Evolutionary conservation across 2,113 vertebrate species (phyloP).

Genomic region (Bubo bubo): DNA sequence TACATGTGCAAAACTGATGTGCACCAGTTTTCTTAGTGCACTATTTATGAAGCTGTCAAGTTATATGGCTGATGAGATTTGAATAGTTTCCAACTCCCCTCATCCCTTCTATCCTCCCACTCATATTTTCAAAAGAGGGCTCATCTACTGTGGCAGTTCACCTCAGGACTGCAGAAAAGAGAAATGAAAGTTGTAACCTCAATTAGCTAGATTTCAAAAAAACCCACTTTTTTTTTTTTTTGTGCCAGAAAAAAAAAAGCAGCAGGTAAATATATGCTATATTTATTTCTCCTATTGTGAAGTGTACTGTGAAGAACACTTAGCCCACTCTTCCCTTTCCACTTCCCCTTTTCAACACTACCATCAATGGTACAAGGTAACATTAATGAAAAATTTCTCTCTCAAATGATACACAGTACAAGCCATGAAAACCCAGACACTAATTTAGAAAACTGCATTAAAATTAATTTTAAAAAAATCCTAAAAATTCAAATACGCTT

Average conservation of each 20-base stretch:
- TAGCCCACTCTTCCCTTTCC: not conserved
- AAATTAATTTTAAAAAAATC: not conserved
- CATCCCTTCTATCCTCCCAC: not conserved
- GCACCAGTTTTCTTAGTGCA: not conserved
- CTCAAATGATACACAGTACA: not conserved
- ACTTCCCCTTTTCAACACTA: not conserved
- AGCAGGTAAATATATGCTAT: not conserved
- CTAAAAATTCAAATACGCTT: not conserved
- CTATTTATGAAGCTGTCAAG: not conserved
- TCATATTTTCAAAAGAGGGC: not conserved
- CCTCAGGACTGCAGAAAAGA: not conserved
- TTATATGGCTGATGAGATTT: not conserved
- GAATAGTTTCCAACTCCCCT: not conserved
- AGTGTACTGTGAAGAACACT: not conserved
- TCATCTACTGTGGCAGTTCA: not conserved
- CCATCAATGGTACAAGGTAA: not conserved
- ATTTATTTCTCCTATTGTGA: not conserved
- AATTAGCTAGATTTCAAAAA: not conserved
- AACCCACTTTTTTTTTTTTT: rapidly evolving
- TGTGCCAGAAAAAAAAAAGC: not conserved
- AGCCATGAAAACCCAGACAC: not conserved
- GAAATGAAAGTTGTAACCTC: not conserved
- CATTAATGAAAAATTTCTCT: not conserved
- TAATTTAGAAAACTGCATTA: not conserved
- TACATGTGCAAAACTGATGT: not conserved